Percentiles rank a stretch among this genome's conserved stretches.
Evolutionary conservation across 2,113 vertebrate genomes (phyloP).

Genomic region (Lophius piscatorius): DNA sequence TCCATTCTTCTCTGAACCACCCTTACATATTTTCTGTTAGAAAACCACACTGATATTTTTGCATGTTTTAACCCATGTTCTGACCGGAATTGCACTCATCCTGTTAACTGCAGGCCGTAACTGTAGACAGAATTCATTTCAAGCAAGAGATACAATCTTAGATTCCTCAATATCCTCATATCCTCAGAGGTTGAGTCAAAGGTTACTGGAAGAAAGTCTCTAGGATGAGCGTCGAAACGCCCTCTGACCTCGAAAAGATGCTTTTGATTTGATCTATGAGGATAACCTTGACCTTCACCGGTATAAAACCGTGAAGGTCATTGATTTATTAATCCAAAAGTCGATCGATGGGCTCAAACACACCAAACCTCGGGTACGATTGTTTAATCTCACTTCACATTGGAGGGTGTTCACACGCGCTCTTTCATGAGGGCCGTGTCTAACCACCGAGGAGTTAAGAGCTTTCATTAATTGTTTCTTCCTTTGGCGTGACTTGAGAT

Average conservation of each 20-base stretch:
- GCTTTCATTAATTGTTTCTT: constrained; percentile 4
- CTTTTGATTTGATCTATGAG: no score
- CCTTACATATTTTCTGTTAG: not conserved
- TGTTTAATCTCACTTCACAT: not conserved
- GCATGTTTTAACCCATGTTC: constrained; percentile 25
- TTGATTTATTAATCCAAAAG: no score
- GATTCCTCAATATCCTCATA: no score
- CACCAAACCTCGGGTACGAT: not conserved
- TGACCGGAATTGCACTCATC: not conserved
- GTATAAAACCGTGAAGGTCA: not conserved
- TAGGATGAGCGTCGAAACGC: no score
- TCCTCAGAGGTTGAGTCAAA: no score
- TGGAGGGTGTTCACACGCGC: not conserved
- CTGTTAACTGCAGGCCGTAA: no score
- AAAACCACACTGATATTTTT: constrained; percentile 3
- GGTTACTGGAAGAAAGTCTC: no score
- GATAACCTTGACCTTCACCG: no score
- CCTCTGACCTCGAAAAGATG: no score
- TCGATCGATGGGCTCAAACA: constrained; percentile 35
- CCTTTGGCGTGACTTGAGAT: constrained; percentile 17
- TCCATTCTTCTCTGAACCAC: constrained; percentile 3
- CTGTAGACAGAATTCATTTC: no score
- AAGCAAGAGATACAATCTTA: no score
- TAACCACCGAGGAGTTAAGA: not conserved
- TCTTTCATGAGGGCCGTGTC: constrained; percentile 3